Evolutionary conservation across 2,113 vertebrate genomes (phyloP).

Genomic region (Salminus brasiliensis): DNA sequence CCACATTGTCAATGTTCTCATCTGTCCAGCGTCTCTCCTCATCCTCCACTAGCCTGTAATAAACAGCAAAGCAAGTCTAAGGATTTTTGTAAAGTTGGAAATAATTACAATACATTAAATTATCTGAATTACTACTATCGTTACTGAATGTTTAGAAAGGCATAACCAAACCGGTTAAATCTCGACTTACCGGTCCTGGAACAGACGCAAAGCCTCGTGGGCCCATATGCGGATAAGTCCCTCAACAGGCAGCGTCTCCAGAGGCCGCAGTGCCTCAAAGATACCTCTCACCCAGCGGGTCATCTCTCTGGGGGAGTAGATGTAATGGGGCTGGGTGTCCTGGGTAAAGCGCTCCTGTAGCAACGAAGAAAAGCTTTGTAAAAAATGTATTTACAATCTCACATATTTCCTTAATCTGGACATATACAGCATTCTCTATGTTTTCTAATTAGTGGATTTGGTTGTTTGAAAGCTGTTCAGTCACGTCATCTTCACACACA

Average conservation of each 20-base stretch:
- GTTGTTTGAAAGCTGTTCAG: too few species aligned
- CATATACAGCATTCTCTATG: too few species aligned
- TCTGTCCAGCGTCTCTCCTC: conserved; percentile 99
- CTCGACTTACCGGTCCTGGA: conserved; percentile 90
- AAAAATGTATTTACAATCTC: too few species aligned
- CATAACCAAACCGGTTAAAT: neutral
- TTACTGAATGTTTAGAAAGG: too few species aligned
- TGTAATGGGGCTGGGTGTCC: conserved; percentile 97
- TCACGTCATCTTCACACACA: too few species aligned
- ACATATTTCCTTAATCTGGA: too few species aligned
- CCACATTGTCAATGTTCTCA: conserved; percentile 94
- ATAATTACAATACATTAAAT: too few species aligned
- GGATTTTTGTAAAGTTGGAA: too few species aligned
- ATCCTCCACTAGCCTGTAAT: conserved; percentile 89
- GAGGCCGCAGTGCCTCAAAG: conserved; percentile 91
- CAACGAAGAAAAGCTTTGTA: neutral
- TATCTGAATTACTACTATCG: too few species aligned
- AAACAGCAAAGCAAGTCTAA: neutral
- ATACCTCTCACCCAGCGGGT: conserved; percentile 97
- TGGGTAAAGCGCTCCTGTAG: conserved; percentile 95
- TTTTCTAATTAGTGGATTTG: too few species aligned
- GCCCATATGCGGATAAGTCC: conserved; percentile 98
- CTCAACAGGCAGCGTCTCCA: conserved; percentile 96
- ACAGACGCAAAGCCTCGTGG: conserved; percentile 96
- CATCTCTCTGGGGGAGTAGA: conserved; percentile 99